phyloP scores from a whole-genome alignment of 2,797 vertebrate genomes.

The Glyptemys insculpta region DNA sequence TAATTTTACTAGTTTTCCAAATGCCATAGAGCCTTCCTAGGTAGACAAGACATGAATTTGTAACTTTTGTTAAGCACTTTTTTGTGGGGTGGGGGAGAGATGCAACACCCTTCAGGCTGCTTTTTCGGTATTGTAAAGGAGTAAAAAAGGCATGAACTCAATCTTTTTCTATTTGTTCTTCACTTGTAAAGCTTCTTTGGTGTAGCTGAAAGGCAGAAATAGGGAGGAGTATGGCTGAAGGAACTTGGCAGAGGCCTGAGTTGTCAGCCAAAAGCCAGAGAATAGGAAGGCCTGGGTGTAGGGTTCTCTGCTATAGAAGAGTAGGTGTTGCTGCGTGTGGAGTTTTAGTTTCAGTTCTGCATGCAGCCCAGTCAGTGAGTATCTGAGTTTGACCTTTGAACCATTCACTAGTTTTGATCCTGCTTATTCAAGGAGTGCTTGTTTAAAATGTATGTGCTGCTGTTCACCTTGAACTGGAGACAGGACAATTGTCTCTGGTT shows the following conservation, averaged over 20 bases:
- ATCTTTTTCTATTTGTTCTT: neutral
- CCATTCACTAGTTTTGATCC: neutral
- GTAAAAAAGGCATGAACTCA: neutral
- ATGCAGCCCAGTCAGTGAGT: neutral
- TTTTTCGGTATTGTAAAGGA: neutral
- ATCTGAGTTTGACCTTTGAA: neutral
- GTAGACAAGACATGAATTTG: neutral
- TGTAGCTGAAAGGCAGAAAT: neutral
- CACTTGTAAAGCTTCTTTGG: neutral
- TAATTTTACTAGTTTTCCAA: neutral
- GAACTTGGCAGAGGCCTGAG: fast-evolving
- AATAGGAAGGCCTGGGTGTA: neutral
- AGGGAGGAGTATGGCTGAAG: neutral
- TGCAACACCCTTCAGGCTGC: neutral
- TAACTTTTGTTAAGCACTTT: neutral
- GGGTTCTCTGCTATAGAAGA: neutral
- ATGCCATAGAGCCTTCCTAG: neutral
- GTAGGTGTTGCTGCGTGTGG: neutral
- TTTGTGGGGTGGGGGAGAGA: neutral
- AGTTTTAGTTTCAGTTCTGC: neutral
- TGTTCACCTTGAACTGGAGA: neutral
- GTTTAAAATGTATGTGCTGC: fast-evolving
- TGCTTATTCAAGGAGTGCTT: neutral
- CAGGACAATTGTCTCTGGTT: neutral
- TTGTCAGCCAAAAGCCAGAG: neutral